A percentile compares a stretch with the other conserved stretches of the same genome.
Conservation (phyloP, 1,140 invertebrate genomes). For the Camponotus vicinus region DNA sequence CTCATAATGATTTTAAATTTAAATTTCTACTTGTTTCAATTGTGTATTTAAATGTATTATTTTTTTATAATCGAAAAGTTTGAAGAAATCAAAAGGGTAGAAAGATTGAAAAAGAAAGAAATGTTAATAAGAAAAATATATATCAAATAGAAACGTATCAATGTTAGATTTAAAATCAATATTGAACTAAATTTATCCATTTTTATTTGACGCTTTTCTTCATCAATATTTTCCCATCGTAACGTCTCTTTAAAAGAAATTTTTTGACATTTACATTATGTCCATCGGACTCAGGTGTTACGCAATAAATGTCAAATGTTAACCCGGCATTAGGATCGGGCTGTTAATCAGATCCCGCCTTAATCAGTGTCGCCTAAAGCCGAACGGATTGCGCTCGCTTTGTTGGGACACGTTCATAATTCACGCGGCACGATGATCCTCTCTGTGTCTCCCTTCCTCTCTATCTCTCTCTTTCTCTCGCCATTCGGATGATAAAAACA, state of each 20-base stretch:
- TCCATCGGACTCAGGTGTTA: slow-evolving; percentile 33
- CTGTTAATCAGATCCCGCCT: slow-evolving; percentile 46
- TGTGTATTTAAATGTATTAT: no score
- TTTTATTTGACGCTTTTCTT: slow-evolving; percentile 3
- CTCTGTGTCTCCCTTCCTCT: not conserved
- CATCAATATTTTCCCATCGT: not conserved
- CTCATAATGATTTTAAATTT: not conserved
- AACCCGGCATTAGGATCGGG: slow-evolving; percentile 24
- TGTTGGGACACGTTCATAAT: slow-evolving; percentile 35
- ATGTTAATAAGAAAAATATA: not conserved
- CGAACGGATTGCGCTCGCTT: slow-evolving; percentile 34
- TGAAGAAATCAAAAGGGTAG: not conserved
- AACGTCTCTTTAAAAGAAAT: not conserved
- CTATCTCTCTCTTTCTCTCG: not conserved
- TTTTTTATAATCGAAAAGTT: not conserved
- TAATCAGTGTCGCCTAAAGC: slow-evolving; percentile 52
- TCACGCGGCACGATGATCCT: slow-evolving; percentile 18
- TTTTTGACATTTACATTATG: slow-evolving; percentile 12
- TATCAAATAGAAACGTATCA: not conserved
- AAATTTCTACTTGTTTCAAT: not conserved
- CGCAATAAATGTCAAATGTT: slow-evolving; percentile 46
- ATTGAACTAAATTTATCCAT: slow-evolving; percentile 6
- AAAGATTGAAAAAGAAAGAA: not conserved
- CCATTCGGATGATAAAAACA: slow-evolving; percentile 37
- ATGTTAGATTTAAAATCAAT: not conserved